Percentiles rank a stretch among this genome's conserved stretches.
phyloP scores from a whole-genome alignment of 2,888 invertebrate genomes.

The Empis stercorea region DNA sequence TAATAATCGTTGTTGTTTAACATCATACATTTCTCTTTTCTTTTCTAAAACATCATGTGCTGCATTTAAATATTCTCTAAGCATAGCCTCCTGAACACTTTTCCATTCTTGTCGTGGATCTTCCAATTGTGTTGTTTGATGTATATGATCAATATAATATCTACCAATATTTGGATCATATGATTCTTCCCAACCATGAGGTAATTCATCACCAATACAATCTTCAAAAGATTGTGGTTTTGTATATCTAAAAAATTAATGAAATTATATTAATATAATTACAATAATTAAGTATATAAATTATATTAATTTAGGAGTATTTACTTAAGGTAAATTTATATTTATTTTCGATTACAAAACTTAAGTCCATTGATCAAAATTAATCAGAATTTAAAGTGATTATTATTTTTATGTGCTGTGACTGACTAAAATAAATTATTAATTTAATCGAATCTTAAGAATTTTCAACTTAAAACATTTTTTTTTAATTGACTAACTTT shows the following conservation, averaged over 20 bases:
- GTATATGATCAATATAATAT: constrained; percentile 94
- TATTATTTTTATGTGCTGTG: too few relatives aligned
- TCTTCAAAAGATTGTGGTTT: constrained; percentile 96
- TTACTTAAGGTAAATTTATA: too few relatives aligned
- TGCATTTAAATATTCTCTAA: constrained; percentile 88
- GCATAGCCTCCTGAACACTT: constrained; percentile 91
- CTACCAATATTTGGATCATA: constrained; percentile 88
- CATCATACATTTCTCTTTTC: constrained; percentile 91
- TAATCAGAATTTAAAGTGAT: too few relatives aligned
- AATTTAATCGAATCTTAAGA: too few relatives aligned
- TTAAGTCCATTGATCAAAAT: too few relatives aligned
- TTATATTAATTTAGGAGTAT: too few relatives aligned
- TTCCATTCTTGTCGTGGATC: constrained; percentile 96
- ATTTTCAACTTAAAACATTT: too few relatives aligned
- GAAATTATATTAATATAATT: neutral
- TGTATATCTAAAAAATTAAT: constrained; percentile 64
- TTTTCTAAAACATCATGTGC: constrained; percentile 94
- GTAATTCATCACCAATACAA: constrained; percentile 94
- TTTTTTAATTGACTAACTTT: too few relatives aligned
- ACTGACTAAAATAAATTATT: too few relatives aligned
- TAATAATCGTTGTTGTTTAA: constrained; percentile 86
- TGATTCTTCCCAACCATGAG: constrained; percentile 94
- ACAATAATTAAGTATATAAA: neutral
- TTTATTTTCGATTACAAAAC: too few relatives aligned
- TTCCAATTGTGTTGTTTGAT: constrained; percentile 90